Conservation (phyloP, 2,113 vertebrate genomes). For the Nerophis ophidion region DNA sequence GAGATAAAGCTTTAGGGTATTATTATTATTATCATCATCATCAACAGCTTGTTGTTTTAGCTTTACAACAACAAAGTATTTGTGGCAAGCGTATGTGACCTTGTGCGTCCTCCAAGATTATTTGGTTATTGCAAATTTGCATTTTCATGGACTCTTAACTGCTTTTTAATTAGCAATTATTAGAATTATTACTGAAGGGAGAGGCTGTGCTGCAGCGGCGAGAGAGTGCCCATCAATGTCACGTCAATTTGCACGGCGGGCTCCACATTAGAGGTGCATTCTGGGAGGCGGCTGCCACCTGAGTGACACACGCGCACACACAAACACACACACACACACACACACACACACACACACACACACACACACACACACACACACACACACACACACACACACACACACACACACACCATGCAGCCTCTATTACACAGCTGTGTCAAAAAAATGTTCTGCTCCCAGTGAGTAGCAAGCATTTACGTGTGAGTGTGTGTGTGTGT, state of each 20-base stretch:
- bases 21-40: neutral
- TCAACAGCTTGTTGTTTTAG: too few relatives aligned
- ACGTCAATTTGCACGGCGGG: constrained; percentile 75
- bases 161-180: constrained; percentile 92
- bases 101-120: constrained; percentile 68
- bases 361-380: constrained; percentile 56
- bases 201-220: constrained; percentile 61
- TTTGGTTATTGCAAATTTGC: constrained; percentile 83
- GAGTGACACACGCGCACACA: constrained; percentile 61
- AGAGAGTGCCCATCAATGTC: constrained; percentile 78
- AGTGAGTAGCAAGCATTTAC: constrained; percentile 67
- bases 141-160: constrained; percentile 87
- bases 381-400: constrained; percentile 18
- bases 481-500: constrained; percentile 30
- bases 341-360: constrained; percentile 54
- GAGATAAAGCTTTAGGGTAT: neutral
- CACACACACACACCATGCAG: constrained; percentile 52
- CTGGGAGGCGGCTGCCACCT: constrained; percentile 61
- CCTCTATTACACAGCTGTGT: constrained; percentile 69
- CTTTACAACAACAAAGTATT: neutral
- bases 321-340: constrained; percentile 55
- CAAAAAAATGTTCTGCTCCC: constrained; percentile 67
- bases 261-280: constrained; percentile 49
- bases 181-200: constrained; percentile 81
- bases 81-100: neutral